Conservation (phyloP, 2,797 vertebrate species). For the Pipistrellus kuhlii region DNA sequence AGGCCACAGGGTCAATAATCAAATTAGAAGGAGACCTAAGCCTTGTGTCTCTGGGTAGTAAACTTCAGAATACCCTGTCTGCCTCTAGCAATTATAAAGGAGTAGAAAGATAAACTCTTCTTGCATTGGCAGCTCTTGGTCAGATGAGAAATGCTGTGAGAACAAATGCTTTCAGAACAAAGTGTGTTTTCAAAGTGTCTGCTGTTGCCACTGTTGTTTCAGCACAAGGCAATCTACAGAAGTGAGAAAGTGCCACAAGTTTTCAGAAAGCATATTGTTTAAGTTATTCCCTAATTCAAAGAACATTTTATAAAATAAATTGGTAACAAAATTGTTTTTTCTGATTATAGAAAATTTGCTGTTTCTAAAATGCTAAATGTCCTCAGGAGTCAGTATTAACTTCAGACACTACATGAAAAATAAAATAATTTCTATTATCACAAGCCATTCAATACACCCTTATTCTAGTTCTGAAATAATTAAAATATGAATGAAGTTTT, state of each 20-base stretch:
- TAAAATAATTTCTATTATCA: slow-evolving; percentile 45
- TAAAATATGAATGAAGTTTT: slow-evolving; percentile 72
- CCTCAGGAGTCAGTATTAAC: background rate
- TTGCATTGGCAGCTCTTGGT: background rate
- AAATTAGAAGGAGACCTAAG: slow-evolving; percentile 62
- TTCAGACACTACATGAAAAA: background rate
- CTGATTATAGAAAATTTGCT: background rate
- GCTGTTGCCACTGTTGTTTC: background rate
- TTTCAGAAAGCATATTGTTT: slow-evolving; percentile 15
- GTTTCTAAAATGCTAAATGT: background rate
- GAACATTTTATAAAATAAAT: background rate
- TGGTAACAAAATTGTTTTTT: background rate
- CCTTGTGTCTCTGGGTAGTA: slow-evolving; percentile 68
- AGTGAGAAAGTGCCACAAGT: background rate
- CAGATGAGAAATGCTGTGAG: background rate
- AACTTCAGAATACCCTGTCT: slow-evolving; percentile 12
- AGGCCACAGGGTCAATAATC: slow-evolving; percentile 76
- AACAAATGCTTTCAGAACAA: background rate
- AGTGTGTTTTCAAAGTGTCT: background rate
- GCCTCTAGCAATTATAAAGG: background rate
- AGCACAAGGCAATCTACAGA: background rate
- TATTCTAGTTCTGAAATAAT: slow-evolving; percentile 59
- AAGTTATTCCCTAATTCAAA: background rate
- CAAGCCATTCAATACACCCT: slow-evolving; percentile 43
- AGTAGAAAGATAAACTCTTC: background rate